Conservation (phyloP, 2,113 vertebrate genomes). For the Calidris pygmaea region DNA sequence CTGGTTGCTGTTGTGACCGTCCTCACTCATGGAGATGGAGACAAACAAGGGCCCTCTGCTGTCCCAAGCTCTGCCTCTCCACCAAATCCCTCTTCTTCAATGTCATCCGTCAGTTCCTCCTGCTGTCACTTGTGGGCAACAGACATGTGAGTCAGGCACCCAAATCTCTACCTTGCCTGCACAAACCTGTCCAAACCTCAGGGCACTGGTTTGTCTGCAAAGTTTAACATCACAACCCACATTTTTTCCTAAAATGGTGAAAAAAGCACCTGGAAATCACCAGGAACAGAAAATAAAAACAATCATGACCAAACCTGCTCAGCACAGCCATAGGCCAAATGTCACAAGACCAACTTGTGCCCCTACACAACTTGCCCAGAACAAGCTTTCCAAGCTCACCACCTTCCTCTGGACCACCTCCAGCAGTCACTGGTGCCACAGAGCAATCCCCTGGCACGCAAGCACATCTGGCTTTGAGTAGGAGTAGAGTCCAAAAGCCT, state of each 20-base stretch:
- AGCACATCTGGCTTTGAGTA: not conserved
- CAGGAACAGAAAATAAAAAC: not conserved
- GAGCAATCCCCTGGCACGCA: not conserved
- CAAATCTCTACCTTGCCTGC: not conserved
- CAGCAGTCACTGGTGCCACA: not conserved
- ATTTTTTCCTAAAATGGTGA: not conserved
- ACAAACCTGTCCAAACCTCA: not conserved
- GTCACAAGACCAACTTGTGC: accelerated
- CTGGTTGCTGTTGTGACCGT: not conserved
- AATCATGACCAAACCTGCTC: not conserved
- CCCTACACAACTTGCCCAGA: not conserved
- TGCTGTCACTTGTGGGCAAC: not conserved
- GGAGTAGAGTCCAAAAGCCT: not conserved
- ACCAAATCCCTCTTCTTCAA: not conserved
- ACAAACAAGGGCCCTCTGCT: not conserved
- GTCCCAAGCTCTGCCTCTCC: not conserved
- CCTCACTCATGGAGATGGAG: not conserved
- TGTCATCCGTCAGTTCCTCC: not conserved
- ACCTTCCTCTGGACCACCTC: not conserved
- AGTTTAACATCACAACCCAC: not conserved
- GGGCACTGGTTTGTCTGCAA: not conserved
- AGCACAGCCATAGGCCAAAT: not conserved
- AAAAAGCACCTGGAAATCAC: not conserved
- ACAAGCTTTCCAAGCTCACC: not conserved
- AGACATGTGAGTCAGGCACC: not conserved